Base-by-base conservation (phyloP, 1,140 invertebrate genomes). In the Papilio glaucus region DNA sequence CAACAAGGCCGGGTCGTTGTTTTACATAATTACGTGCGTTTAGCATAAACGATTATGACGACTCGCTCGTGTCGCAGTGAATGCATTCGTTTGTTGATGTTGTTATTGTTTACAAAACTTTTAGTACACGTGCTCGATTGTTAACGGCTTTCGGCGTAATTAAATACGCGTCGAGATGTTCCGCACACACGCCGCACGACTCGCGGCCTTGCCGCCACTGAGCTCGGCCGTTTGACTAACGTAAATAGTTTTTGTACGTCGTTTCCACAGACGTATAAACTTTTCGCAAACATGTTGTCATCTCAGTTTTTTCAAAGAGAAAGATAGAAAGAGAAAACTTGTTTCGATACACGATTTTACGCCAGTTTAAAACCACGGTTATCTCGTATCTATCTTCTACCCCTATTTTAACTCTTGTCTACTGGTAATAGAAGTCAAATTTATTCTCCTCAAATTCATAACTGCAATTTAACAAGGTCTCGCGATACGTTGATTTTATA, bases 31-130 rank as follows among this genome's bases (percentile, higher is more conserved):
- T 89, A 87, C 85, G 49, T 62, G 85, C 83, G 89, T 93, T 57
- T 93, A 87, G 88, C 89, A 91, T 91, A 90, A 89, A 79, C 78
- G 82, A 90, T 92, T 87, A 90, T 89, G 85, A 89, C 88, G 89
- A 86, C 86, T 91, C 74, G 83, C 80, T 90, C 86, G 88, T 87
- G 87, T 83, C 71, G 81, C 79, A 80, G 88, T 83, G 82, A 87
- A 91, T 87, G 85, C 87, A 90, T 90, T 88, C 86, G 83, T 88
- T 86, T 84, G 84, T 90, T 88, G n/a, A n/a, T n/a, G 86, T 84
- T 86, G 85, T 88, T 88, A 86, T 84, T 86, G 85, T 88, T 88
- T 87, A 88, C 85, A 81, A 80, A 82, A 81, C 83, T 84, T 33
- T 85, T 84, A 80, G 74, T 72, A 75, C 87, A 89, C 87, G 87